A percentile compares a stretch with the other conserved stretches of the same genome.
phyloP scores from a whole-genome alignment of 2,888 invertebrate genomes.

The Melanophora roralis region DNA sequence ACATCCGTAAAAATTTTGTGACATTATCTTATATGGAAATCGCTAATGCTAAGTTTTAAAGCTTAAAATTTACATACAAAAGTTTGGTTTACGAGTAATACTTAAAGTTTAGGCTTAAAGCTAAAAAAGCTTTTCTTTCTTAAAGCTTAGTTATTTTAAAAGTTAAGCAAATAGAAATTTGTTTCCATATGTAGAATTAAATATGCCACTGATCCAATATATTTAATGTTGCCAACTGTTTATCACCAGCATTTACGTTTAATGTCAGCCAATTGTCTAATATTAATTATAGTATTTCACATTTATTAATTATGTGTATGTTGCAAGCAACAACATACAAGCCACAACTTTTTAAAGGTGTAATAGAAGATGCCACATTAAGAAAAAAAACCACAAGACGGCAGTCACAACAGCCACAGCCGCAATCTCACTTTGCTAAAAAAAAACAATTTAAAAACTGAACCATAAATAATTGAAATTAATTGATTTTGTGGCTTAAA shows the following conservation, averaged over 20 bases:
- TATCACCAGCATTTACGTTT: conserved; percentile 47
- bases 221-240: conserved; percentile 47
- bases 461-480: conserved; percentile 61
- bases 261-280: conserved; percentile 55
- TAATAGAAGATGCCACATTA: conserved; percentile 31
- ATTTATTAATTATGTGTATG: conserved; percentile 51
- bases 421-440: background rate
- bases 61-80: no score
- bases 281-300: conserved; percentile 59
- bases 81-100: no score
- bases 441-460: conserved; percentile 10
- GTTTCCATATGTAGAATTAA: background rate
- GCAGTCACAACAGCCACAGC: background rate
- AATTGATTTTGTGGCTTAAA: conserved; percentile 55
- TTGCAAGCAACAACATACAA: conserved; percentile 20
- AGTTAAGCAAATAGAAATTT: no score
- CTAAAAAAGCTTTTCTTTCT: no score
- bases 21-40: no score
- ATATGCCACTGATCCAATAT: conserved; percentile 6
- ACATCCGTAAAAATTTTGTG: no score
- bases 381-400: background rate
- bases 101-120: no score
- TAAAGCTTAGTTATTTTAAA: no score
- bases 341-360: conserved; percentile 18
- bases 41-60: no score